These are phyloP conservation scores for Cheilosia vulpina DNA, from an alignment of 2,888 invertebrate genomes.

Conservation along the genomic window DNA sequence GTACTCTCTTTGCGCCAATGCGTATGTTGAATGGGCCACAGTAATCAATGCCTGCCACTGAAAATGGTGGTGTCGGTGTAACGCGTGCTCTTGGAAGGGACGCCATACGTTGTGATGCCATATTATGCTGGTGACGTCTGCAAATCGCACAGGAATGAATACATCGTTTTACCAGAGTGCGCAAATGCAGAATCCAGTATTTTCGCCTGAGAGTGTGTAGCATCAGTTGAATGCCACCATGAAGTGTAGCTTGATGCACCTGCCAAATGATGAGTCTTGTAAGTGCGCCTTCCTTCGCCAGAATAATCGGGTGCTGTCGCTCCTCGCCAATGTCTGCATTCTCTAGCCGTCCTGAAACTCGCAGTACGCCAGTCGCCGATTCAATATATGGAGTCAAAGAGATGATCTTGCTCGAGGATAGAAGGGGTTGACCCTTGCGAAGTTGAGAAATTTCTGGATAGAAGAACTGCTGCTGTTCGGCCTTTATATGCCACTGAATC, in stretches of 20 bases:
- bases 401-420: background rate
- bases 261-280: background rate
- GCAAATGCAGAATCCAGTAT: too few relatives aligned
- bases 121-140: too few relatives aligned
- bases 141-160: too few relatives aligned
- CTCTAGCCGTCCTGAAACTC: conserved; percentile 1
- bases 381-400: conserved; percentile 3
- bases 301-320: background rate
- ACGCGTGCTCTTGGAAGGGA: too few relatives aligned
- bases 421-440: background rate
- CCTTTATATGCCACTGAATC: conserved; percentile 2
- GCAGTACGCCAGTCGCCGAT: background rate
- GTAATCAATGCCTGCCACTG: too few relatives aligned
- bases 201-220: background rate
- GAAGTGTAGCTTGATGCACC: too few relatives aligned
- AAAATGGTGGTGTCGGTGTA: too few relatives aligned
- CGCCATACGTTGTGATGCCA: too few relatives aligned
- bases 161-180: too few relatives aligned
- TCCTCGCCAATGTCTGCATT: background rate
- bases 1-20: too few relatives aligned
- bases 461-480: background rate
- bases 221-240: too few relatives aligned
- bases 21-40: too few relatives aligned
- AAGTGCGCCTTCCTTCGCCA: conserved; percentile 8
- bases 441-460: background rate